A percentile compares a stretch with the other conserved stretches of the same genome.
phyloP scores from a whole-genome alignment of 2,797 vertebrate species.

The Hephaestus fuliginosus region DNA sequence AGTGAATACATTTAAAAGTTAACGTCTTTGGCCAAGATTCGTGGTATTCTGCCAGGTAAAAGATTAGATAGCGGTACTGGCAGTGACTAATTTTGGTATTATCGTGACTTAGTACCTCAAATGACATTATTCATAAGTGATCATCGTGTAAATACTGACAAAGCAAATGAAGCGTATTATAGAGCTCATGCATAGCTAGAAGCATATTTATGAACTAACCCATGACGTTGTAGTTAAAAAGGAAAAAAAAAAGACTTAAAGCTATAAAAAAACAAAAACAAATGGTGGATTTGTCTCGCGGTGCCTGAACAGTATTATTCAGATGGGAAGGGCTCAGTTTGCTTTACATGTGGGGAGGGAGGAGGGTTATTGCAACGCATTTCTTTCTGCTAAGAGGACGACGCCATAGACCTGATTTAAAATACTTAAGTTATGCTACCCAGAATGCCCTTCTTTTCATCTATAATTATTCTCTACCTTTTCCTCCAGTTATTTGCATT shows the following conservation, averaged over 20 bases:
- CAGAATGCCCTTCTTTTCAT: constrained; percentile 47
- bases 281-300: constrained; percentile 56
- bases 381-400: constrained; percentile 6
- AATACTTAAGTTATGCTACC: constrained; percentile 32
- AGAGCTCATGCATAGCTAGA: constrained; percentile 76
- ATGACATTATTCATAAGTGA: constrained; percentile 60
- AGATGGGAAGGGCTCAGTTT: constrained; percentile 43
- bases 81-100: constrained; percentile 61
- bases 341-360: constrained; percentile 22
- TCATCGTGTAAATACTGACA: constrained; percentile 80
- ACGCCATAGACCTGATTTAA: constrained; percentile 22
- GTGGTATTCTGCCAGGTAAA: constrained; percentile 32
- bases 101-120: constrained; percentile 73
- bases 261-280: constrained; percentile 37
- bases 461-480: constrained; percentile 51
- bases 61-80: constrained; percentile 39
- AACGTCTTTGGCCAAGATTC: constrained; percentile 42
- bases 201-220: constrained; percentile 82
- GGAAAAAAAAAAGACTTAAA: constrained; percentile 44
- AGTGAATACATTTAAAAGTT: constrained; percentile 54
- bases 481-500: not conserved
- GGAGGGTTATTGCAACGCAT: constrained; percentile 32
- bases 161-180: constrained; percentile 66
- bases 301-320: constrained; percentile 79
- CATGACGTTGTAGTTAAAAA: constrained; percentile 66